Evolutionary conservation across 2,113 vertebrate species (phyloP), one percentile per base, ranked within the genome.

Genomic region (Melospiza georgiana): DNA sequence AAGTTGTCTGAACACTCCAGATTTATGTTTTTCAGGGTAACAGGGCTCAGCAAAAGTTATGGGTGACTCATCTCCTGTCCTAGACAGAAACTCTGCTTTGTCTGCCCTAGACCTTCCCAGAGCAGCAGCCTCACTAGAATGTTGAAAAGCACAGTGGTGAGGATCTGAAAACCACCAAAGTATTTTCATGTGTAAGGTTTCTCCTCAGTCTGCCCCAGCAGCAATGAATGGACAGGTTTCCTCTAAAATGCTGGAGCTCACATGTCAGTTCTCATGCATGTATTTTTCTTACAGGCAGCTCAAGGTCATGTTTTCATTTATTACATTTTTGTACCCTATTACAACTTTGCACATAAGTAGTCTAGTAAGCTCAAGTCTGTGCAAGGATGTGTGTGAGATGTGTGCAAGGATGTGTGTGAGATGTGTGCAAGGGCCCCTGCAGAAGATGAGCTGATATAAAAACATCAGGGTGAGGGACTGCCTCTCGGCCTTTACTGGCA

Each of bases 231-330:
- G 37, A 28, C 13, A 39, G 17, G 13, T 71, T 81, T 58, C 15
- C 22, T 54, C 37, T n/a, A 25, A 43, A 11, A 11, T 17, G 12
- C 24, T 80, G 37, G 16, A 57, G 18, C 12, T 94, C 27, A 20
- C 21, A 15, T 3, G 9, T 69, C 31, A 43, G 3, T n/a, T 75
- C 1, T 1, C 49, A 43, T 15, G 12, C 3, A 31, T 1, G 1
- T 5, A 4, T 44, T 89, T 48, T 74, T 58, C 49, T 41, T 81
- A 39, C 2, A 21, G 24, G 13, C 17, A 57, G 10, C n/a, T 81
- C 27, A 69, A 87, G 8, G 20, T 44, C 31, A 12, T 2, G 1
- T 54, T 61, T 51, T 57, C 20, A 67, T 78, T 82, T 37, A 39
- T 41, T 5, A 54, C 21, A 20, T 39, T 39, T 82, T 46, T 61